Base-by-base conservation (phyloP, 2,797 vertebrate species). In the Crypturellus tataupa region DNA sequence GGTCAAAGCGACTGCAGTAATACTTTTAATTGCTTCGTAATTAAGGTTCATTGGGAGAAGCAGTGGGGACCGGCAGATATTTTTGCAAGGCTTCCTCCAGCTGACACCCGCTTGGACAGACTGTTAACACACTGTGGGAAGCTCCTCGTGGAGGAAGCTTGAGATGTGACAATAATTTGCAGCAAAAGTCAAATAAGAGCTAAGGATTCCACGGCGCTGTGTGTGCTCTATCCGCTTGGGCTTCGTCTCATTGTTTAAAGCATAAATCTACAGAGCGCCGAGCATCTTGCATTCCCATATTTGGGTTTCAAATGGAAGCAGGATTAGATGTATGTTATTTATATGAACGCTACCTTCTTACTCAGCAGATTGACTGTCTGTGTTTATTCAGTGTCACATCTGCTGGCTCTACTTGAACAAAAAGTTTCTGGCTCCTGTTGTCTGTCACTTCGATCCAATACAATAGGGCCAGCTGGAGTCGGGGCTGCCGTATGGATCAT, bases 351-450 rank as follows among this genome's bases (percentile, higher is more conserved):
- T 95, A 95, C 91, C 94, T 95, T 93, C 95, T 96, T 96, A 93
- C 95, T 96, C 96, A 95, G 95, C 95, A 96, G 96, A 96, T 96
- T 95, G 95, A 33, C 92, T 95, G 95, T 96, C 96, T 95, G 95
- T 96, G 94, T 95, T 96, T 95, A 96, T 96, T 96, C 95, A 82
- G 93, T 96, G 93, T 90, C 96, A 95, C 90, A 94, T 94, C 96
- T 96, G 96, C 94, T 85, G 96, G 94, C 94, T 93, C 90, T 56
- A 31, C 88, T 93, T 37, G 84, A 94, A 94, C 93, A 96, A 91
- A 96, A 96, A 96, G 92, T 96, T 95, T 93, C 94, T 96, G 94
- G 93, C 95, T 95, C 93, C 94, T 90, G 80, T 96, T 94, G 94
- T 96, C 94, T 95, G 83, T 94, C 93, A 6, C 88, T 92, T 84